Evolutionary conservation across 2,888 invertebrate genomes (phyloP).

Genomic region (Ornithoptera priamus): DNA sequence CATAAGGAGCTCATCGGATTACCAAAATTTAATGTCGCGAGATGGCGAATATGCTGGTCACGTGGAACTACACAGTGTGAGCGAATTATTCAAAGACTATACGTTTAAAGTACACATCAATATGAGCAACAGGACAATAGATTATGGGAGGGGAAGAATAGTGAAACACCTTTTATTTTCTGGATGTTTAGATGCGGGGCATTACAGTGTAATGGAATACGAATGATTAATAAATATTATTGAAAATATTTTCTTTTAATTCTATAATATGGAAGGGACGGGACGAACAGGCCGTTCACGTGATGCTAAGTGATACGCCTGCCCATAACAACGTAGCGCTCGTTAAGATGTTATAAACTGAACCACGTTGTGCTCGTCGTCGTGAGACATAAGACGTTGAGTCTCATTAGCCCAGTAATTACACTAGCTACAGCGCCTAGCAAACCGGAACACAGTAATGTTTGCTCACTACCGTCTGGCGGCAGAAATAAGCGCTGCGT

Average conservation of each 20-base stretch:
- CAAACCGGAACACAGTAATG: too few relatives aligned
- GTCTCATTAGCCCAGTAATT: too few relatives aligned
- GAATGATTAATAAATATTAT: conserved; percentile 34
- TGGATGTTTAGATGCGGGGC: conserved; percentile 65
- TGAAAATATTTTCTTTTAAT: neutral
- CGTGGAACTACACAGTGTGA: conserved; percentile 63
- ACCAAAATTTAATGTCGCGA: conserved; percentile 56
- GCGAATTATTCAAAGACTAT: conserved; percentile 58
- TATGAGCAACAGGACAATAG: conserved; percentile 53
- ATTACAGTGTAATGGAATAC: conserved; percentile 69
- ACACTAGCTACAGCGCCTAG: too few relatives aligned
- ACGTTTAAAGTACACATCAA: conserved; percentile 65
- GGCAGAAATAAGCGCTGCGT: too few relatives aligned
- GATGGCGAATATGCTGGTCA: conserved; percentile 72
- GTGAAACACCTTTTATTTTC: conserved; percentile 66
- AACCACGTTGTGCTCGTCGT: too few relatives aligned
- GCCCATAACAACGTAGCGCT: too few relatives aligned
- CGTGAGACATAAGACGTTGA: too few relatives aligned
- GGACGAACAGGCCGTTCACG: too few relatives aligned
- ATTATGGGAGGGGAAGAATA: conserved; percentile 60
- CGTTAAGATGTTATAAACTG: too few relatives aligned
- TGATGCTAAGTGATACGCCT: too few relatives aligned
- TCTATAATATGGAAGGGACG: too few relatives aligned
- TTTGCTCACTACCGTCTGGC: too few relatives aligned
- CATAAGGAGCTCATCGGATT: conserved; percentile 49